phyloP scores from a whole-genome alignment of 2,797 vertebrate species.

The Darevskia mixta region DNA sequence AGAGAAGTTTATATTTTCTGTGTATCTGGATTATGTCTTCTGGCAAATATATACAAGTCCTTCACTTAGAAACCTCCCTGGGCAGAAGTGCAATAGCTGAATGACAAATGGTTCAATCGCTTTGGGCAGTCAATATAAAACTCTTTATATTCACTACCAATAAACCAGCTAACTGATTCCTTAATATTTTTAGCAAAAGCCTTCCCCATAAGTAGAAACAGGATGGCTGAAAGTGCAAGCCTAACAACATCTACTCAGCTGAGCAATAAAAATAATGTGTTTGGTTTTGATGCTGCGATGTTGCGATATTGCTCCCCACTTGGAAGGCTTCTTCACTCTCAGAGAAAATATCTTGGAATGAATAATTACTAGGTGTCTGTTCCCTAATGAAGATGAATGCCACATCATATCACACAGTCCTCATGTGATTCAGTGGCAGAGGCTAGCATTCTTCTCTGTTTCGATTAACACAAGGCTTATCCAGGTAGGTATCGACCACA shows the following conservation, averaged over 20 bases:
- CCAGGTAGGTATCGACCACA: slow-evolving; percentile 73
- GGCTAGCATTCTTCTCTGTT: slow-evolving; percentile 71
- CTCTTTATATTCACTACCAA: slow-evolving; percentile 65
- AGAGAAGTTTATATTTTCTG: slow-evolving; percentile 58
- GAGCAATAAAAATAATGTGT: slow-evolving; percentile 39
- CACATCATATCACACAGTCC: slow-evolving; percentile 47
- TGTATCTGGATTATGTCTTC: slow-evolving; percentile 73
- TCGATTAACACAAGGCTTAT: slow-evolving; percentile 43
- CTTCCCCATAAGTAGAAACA: slow-evolving; percentile 49
- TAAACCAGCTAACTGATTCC: slow-evolving; percentile 59
- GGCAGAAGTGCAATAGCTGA: slow-evolving; percentile 62
- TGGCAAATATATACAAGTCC: slow-evolving; percentile 68
- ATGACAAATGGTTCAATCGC: slow-evolving; percentile 62
- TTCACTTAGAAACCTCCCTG: slow-evolving; percentile 65
- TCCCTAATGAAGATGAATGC: slow-evolving; percentile 78
- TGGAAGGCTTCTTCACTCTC: slow-evolving; percentile 49
- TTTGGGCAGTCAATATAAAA: slow-evolving; percentile 60
- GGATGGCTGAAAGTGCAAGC: background rate
- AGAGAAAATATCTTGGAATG: slow-evolving; percentile 51
- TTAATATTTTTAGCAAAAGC: slow-evolving; percentile 49
- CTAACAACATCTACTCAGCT: too few species aligned
- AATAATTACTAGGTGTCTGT: slow-evolving; percentile 76
- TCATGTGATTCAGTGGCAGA: slow-evolving; percentile 64
- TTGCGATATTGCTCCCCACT: slow-evolving; percentile 64
- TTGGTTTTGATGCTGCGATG: slow-evolving; percentile 48